These are phyloP conservation scores for Cephus sareptanus DNA, from an alignment of 2,888 invertebrate genomes.

Conservation along the genomic window DNA sequence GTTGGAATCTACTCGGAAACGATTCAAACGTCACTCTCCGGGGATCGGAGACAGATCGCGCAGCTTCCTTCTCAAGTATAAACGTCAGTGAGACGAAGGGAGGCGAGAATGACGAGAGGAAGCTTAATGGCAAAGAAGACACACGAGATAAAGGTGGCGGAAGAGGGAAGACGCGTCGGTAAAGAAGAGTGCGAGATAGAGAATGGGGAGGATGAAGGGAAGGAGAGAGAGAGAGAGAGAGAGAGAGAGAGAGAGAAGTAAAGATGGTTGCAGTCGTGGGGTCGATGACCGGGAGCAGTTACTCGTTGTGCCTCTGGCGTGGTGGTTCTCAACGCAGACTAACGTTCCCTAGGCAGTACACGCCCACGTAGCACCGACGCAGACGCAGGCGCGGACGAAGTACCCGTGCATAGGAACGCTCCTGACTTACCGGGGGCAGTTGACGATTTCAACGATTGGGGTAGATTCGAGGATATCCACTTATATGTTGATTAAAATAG, in stretches of 20 bases:
- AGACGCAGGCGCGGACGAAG: background rate
- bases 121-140: background rate
- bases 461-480: background rate
- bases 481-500: background rate
- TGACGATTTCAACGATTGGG: background rate
- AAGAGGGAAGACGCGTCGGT: background rate
- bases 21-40: constrained; percentile 2
- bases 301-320: constrained; percentile 24
- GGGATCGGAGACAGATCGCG: constrained; percentile 4
- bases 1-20: background rate
- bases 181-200: background rate
- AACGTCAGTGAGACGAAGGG: background rate
- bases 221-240: background rate
- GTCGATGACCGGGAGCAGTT: constrained; percentile 34
- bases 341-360: background rate
- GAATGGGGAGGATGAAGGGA: background rate
- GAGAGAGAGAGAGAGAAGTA: background rate
- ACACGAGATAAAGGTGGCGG: background rate
- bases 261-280: constrained; percentile 25
- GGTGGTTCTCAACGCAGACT: constrained; percentile 25
- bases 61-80: background rate
- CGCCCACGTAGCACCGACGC: background rate
- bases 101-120: background rate
- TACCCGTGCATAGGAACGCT: background rate
- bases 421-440: background rate